Percentiles rank a stretch among this genome's conserved stretches.
Evolutionary conservation across 2,888 invertebrate species (phyloP).

Genomic region (Acanthoscelides obtectus): DNA sequence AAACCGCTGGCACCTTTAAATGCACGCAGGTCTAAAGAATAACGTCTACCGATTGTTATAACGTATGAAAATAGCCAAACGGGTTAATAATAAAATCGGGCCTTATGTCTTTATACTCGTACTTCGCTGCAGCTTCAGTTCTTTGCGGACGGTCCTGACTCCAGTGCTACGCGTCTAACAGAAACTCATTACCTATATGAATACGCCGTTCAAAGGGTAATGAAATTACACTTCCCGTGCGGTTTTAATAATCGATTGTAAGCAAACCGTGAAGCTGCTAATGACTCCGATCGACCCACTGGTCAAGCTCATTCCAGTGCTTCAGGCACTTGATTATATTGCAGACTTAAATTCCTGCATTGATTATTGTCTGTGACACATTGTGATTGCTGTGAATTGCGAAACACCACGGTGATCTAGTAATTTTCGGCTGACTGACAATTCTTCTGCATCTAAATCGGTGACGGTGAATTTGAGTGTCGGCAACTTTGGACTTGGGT

Average conservation of each 20-base stretch:
- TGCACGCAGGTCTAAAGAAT: too few species aligned
- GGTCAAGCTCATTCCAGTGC: background rate
- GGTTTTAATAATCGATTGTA: background rate
- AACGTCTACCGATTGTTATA: too few species aligned
- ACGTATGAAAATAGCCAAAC: too few species aligned
- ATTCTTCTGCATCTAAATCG: background rate
- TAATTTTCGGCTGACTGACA: background rate
- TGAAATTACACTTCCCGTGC: background rate
- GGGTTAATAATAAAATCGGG: too few species aligned
- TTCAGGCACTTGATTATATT: background rate
- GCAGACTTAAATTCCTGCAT: background rate
- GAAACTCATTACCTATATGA: background rate
- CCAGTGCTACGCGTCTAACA: background rate
- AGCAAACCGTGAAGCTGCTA: background rate
- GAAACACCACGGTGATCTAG: background rate
- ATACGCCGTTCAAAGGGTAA: background rate
- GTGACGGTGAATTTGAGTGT: background rate
- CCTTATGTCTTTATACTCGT: too few species aligned
- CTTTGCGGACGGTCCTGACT: too few species aligned
- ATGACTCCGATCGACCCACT: background rate
- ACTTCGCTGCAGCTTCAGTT: too few species aligned
- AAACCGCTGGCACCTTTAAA: too few species aligned
- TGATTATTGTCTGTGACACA: background rate
- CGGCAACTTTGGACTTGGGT: too few species aligned
- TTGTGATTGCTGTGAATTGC: background rate